These are phyloP conservation scores for Euglossa dilemma DNA, from an alignment of 1,140 invertebrate genomes.

Conservation along the genomic window DNA sequence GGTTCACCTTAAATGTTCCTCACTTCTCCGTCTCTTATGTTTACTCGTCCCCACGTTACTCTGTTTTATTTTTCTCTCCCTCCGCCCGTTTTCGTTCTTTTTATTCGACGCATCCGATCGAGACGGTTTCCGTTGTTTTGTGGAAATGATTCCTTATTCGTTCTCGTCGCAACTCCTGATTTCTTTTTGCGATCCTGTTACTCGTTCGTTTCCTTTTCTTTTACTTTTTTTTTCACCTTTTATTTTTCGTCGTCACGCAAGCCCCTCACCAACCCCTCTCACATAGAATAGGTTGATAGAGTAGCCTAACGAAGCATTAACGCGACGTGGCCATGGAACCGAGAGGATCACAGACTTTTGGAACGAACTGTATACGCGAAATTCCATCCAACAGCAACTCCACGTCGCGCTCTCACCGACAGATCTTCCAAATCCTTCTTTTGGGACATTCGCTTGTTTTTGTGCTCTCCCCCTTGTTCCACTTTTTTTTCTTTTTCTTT, in stretches of 20 bases:
- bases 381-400: slow-evolving; percentile 5
- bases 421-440: slow-evolving; percentile 30
- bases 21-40: neutral
- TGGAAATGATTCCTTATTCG: neutral
- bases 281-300: slow-evolving; percentile 67
- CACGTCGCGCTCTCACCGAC: neutral
- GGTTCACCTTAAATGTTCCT: slow-evolving; percentile 2
- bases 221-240: slow-evolving; percentile 19
- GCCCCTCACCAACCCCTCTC: slow-evolving; percentile 63
- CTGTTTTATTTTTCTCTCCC: neutral
- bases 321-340: slow-evolving; percentile 42
- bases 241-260: slow-evolving; percentile 55
- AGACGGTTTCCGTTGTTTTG: slow-evolving; percentile 14
- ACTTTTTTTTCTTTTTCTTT: neutral
- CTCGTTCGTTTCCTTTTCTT: slow-evolving; percentile 22
- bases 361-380: neutral
- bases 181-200: slow-evolving; percentile 3
- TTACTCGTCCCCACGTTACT: neutral
- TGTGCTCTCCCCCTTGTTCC: neutral
- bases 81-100: neutral
- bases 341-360: slow-evolving; percentile 54
- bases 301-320: slow-evolving; percentile 65
- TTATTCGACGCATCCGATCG: neutral
- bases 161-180: neutral
- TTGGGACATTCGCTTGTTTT: slow-evolving; percentile 31